Conservation (phyloP, 1,140 invertebrate genomes). For the Sarcophaga peregrina region DNA sequence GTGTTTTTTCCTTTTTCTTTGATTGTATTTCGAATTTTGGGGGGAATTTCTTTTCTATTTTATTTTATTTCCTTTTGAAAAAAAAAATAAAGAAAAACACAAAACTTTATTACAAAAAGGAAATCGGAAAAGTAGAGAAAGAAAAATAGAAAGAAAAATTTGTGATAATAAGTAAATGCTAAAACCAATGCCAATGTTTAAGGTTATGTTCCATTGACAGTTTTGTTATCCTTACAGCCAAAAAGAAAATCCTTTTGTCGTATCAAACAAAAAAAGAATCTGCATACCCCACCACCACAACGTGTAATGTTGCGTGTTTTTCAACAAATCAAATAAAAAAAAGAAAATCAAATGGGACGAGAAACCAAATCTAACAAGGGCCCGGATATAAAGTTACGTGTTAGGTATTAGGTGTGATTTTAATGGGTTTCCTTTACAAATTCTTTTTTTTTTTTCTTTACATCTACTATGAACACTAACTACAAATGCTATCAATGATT, state of each 20-base stretch:
- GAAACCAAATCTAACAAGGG: constrained; percentile 5
- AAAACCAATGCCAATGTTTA: constrained; percentile 33
- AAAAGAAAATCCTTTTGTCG: not conserved
- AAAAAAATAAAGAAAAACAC: not conserved
- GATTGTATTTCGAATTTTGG: not conserved
- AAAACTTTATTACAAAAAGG: too few relatives aligned
- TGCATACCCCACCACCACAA: not conserved
- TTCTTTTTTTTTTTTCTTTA: not conserved
- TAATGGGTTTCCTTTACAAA: constrained; percentile 45
- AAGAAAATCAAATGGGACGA: not conserved
- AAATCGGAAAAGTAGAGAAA: constrained; percentile 16
- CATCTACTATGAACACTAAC: not conserved
- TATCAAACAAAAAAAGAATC: not conserved
- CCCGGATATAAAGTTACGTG: constrained; percentile 16
- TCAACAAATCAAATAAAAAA: not conserved
- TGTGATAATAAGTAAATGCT: constrained; percentile 29
- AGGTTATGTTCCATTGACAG: constrained; percentile 38
- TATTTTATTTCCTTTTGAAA: not conserved
- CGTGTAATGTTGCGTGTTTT: not conserved
- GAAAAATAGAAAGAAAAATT: constrained; percentile 14
- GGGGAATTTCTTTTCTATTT: not conserved
- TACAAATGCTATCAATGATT: not conserved
- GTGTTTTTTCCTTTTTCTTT: not conserved
- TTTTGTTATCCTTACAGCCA: not conserved
- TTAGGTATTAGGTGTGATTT: constrained; percentile 50